Percentiles rank a stretch among this genome's conserved stretches.
phyloP scores from a whole-genome alignment of 2,113 vertebrate species.

The Smithornis capensis region DNA sequence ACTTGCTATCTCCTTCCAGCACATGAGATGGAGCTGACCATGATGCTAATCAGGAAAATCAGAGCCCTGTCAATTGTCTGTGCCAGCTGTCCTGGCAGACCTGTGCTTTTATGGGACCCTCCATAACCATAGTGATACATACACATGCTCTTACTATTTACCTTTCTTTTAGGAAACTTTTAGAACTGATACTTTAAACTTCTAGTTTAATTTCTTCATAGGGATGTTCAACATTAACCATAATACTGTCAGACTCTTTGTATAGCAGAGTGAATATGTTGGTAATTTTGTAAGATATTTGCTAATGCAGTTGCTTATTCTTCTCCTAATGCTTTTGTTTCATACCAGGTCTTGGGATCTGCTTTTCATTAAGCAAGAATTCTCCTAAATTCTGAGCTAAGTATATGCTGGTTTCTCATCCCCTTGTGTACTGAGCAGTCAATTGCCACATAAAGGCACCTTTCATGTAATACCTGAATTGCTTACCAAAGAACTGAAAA shows the following conservation, averaged over 20 bases:
- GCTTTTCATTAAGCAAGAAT: neutral
- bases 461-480: neutral
- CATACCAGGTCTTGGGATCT: neutral
- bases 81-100: neutral
- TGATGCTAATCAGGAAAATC: neutral
- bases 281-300: neutral
- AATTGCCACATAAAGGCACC: neutral
- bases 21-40: neutral
- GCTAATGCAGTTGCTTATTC: neutral
- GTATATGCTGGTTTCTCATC: neutral
- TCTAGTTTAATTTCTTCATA: neutral
- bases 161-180: neutral
- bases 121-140: neutral
- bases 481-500: neutral
- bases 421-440: neutral
- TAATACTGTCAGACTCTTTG: neutral
- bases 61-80: neutral
- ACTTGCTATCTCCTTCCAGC: neutral
- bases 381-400: neutral
- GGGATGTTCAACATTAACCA: neutral
- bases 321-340: neutral
- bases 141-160: neutral
- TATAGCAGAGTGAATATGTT: neutral
- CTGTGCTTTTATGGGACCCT: fast-evolving
- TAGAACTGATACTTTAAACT: neutral